Evolutionary conservation across 2,888 invertebrate genomes (phyloP), one percentile per base, ranked within the genome.

Genomic region (Lordiphosa andalusiaca): DNA sequence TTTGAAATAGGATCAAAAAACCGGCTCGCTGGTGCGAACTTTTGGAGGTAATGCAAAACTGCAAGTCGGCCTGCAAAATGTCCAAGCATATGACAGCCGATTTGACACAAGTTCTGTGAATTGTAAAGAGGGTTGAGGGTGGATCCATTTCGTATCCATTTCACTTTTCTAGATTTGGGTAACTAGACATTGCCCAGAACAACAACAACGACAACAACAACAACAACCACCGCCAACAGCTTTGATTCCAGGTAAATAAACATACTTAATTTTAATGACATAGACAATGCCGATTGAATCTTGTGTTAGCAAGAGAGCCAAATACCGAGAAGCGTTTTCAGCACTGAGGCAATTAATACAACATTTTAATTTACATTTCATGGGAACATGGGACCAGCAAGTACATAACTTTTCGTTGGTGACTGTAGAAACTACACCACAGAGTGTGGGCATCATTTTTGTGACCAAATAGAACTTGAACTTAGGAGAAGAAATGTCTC

Each of bases 281-380:
- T 54, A 67, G 76, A 68, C 71, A 78, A 71, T 76, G 69, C 77
- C 73, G 75, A 82, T 75, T 75, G 74, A 75, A 82, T 77, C 82
- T 75, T 69, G 69, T 73, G n/a, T n/a, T n/a, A 33, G 21, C 48
- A 30, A 25, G 36, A n/a, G 74, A 56, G 73, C 50, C 59, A 57
- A 72, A 80, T 76, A 75, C 76, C 75, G 64, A 73, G 81, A 75
- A 75, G 64, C 65, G 62, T 57, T 59, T 59, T 52, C 65, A 55
- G 72, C 76, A 75, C 73, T 72, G 56, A 61, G 78, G 75, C 74
- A 78, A 74, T 76, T 82, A 76, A 82, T 78, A 78, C 74, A 67
- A 82, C 82, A 77, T 66, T 76, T 76, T 74, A 82, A 82, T 76
- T 82, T 76, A 74, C 67, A 74, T 77, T 82, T 78, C 82, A 76